Evolutionary conservation across 2,888 invertebrate species (phyloP).

Genomic region (Apamea epomidion): DNA sequence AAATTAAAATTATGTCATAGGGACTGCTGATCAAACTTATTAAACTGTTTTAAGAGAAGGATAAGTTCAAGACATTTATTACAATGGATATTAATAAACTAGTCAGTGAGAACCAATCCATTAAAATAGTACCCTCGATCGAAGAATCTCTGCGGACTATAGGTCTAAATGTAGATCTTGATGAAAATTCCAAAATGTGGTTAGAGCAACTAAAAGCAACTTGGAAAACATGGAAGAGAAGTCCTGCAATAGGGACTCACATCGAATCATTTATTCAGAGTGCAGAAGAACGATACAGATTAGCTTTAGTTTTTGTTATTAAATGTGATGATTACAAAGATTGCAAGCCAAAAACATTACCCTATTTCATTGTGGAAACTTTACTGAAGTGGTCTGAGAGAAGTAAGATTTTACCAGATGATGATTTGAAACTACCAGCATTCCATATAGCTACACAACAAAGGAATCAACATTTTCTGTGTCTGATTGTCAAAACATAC

Average conservation of each 20-base stretch:
- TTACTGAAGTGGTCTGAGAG: slow-evolving; percentile 88
- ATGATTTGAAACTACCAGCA: slow-evolving; percentile 92
- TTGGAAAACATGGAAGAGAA: slow-evolving; percentile 90
- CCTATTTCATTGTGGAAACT: slow-evolving; percentile 92
- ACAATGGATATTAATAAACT: slow-evolving; percentile 79
- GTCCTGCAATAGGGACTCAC: slow-evolving; percentile 86
- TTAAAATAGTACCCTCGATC: slow-evolving; percentile 87
- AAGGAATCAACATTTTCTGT: slow-evolving; percentile 91
- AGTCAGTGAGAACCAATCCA: slow-evolving; percentile 81
- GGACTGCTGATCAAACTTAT: slow-evolving; percentile 14
- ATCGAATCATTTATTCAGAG: slow-evolving; percentile 87
- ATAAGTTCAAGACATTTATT: slow-evolving; percentile 14
- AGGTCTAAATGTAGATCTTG: slow-evolving; percentile 85
- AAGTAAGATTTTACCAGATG: slow-evolving; percentile 81
- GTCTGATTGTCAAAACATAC: slow-evolving; percentile 92
- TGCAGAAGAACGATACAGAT: slow-evolving; percentile 91
- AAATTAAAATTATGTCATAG: slow-evolving; percentile 36
- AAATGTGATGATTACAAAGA: slow-evolving; percentile 92
- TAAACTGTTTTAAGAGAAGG: slow-evolving; percentile 4
- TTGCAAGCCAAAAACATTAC: slow-evolving; percentile 91
- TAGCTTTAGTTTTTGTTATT: slow-evolving; percentile 90
- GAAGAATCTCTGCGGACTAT: slow-evolving; percentile 82
- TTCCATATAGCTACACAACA: slow-evolving; percentile 93
- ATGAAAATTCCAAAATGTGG: slow-evolving; percentile 81
- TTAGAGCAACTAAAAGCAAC: slow-evolving; percentile 83